phyloP scores from a whole-genome alignment of 2,797 vertebrate species.

The Enteromius fasciolatus region DNA sequence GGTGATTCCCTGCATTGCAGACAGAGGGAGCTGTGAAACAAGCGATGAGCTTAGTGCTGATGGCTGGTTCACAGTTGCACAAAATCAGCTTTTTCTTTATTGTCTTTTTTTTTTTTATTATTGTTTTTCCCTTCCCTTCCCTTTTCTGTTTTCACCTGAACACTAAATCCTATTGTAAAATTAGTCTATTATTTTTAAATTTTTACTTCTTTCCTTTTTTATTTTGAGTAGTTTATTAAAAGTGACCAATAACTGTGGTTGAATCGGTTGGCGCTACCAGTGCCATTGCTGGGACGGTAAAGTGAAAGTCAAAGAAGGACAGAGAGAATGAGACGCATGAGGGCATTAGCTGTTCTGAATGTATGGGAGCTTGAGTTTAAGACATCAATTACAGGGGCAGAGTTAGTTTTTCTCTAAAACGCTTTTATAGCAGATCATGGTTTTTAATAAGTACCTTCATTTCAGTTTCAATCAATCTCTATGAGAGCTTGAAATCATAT shows the following conservation, averaged over 20 bases:
- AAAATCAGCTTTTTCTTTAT: constrained; percentile 48
- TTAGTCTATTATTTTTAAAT: constrained; percentile 52
- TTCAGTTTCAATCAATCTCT: constrained; percentile 45
- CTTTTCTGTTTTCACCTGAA: constrained; percentile 34
- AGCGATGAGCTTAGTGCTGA: constrained; percentile 55
- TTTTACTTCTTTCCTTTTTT: constrained; percentile 55
- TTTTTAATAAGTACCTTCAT: background rate
- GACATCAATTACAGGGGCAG: constrained; percentile 46
- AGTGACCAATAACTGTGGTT: constrained; percentile 74
- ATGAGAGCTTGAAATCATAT: constrained; percentile 63
- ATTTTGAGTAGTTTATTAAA: constrained; percentile 59
- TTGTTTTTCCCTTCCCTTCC: constrained; percentile 25
- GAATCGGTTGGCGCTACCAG: constrained; percentile 60
- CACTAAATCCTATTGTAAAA: constrained; percentile 51
- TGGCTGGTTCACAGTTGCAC: constrained; percentile 61
- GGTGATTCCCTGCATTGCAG: constrained; percentile 3
- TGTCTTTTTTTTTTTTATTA: background rate
- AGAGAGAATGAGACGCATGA: background rate
- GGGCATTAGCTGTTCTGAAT: constrained; percentile 53
- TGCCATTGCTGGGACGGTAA: constrained; percentile 43
- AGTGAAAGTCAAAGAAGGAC: constrained; percentile 23
- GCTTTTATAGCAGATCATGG: constrained; percentile 22
- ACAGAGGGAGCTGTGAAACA: constrained; percentile 33
- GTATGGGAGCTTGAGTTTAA: constrained; percentile 51
- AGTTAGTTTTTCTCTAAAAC: constrained; percentile 28